Evolutionary conservation across 2,888 invertebrate genomes (phyloP).

Genomic region (Hoplodrina blanda): DNA sequence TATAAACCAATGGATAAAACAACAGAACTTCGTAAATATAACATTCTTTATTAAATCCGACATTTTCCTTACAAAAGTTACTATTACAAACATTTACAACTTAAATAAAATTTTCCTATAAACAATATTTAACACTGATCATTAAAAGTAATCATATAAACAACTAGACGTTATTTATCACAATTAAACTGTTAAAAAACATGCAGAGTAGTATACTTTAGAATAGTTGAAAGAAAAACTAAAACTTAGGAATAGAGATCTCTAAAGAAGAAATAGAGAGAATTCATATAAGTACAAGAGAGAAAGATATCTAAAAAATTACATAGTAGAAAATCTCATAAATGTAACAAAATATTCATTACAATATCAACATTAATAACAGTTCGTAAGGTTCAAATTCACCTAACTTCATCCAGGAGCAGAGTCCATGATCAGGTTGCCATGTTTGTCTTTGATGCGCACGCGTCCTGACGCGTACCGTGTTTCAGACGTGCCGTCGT

Average conservation of each 20-base stretch:
- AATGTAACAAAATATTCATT: constrained; percentile 17
- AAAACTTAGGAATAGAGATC: not conserved
- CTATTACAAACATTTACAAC: constrained; percentile 64
- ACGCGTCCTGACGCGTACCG: constrained; percentile 97
- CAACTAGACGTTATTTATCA: constrained; percentile 61
- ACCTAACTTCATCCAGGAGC: constrained; percentile 67
- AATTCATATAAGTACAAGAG: not conserved
- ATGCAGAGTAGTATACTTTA: not conserved
- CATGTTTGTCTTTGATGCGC: constrained; percentile 96
- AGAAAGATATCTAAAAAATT: not conserved
- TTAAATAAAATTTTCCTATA: constrained; percentile 69
- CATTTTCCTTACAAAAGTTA: constrained; percentile 66
- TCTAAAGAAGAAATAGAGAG: not conserved
- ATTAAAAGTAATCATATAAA: constrained; percentile 55
- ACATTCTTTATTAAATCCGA: constrained; percentile 61
- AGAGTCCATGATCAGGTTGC: constrained; percentile 95
- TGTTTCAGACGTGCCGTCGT: constrained; percentile 97
- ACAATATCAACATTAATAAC: constrained; percentile 26
- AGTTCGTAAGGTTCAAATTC: constrained; percentile 30
- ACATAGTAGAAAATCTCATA: not conserved
- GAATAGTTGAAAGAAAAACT: not conserved
- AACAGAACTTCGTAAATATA: constrained; percentile 26
- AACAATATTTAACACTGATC: constrained; percentile 63
- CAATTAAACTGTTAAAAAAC: constrained; percentile 42
- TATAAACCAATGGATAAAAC: not conserved